Percentiles rank a stretch among this genome's conserved stretches.
These are phyloP conservation scores for Danio tinwini DNA, from an alignment of 2,797 vertebrate genomes.

Conservation along the genomic window DNA sequence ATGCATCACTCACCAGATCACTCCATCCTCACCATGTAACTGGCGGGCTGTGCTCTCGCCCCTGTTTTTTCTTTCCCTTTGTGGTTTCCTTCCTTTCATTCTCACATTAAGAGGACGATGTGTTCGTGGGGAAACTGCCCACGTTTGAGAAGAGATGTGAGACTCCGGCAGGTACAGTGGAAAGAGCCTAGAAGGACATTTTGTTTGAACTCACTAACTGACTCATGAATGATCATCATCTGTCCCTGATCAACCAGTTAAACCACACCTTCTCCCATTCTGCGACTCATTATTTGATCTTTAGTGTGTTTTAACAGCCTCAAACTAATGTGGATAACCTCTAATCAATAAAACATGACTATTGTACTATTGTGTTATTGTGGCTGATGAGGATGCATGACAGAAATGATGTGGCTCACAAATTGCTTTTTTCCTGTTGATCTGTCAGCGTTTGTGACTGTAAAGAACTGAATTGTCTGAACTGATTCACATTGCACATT, in stretches of 20 bases:
- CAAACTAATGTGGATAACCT: constrained; percentile 10
- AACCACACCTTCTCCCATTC: constrained; percentile 22
- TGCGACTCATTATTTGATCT: background rate
- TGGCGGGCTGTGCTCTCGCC: constrained; percentile 59
- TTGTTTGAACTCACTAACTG: constrained; percentile 35
- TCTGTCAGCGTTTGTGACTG: constrained; percentile 3
- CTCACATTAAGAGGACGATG: constrained; percentile 77
- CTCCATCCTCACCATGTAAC: constrained; percentile 53
- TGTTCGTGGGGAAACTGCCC: constrained; percentile 87
- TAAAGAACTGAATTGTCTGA: background rate
- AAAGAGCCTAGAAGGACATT: constrained; percentile 45
- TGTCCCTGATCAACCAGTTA: constrained; percentile 22
- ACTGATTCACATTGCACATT: background rate
- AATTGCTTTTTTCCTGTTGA: constrained; percentile 5
- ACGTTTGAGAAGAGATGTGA: constrained; percentile 91
- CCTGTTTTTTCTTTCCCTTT: constrained; percentile 46
- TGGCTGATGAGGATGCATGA: constrained; percentile 24
- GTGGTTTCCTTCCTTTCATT: constrained; percentile 59
- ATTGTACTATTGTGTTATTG: constrained; percentile 17
- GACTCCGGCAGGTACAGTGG: constrained; percentile 85
- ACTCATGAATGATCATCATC: constrained; percentile 32
- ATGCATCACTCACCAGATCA: constrained; percentile 6
- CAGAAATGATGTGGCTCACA: background rate
- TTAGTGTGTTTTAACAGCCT: background rate
- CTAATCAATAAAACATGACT: constrained; percentile 1